Evolutionary conservation across 2,113 vertebrate species (phyloP).

Genomic region (Triplophysa siluroides): DNA sequence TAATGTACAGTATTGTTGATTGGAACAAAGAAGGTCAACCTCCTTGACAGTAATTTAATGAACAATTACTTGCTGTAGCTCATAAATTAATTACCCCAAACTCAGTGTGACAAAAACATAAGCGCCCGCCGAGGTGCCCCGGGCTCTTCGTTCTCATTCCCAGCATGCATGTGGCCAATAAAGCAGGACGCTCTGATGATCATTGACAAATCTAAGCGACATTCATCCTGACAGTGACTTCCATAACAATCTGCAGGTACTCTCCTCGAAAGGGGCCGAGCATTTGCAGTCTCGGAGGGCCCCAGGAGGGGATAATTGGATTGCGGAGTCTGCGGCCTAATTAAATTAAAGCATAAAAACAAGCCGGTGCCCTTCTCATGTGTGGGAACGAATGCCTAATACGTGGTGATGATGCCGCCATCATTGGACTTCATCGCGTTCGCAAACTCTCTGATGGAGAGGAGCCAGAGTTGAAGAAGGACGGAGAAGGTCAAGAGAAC

Average conservation of each 20-base stretch:
- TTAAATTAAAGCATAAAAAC: slow-evolving; percentile 50
- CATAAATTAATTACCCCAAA: slow-evolving; percentile 59
- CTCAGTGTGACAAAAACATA: slow-evolving; percentile 62
- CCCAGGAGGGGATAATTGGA: slow-evolving; percentile 44
- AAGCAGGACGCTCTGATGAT: slow-evolving; percentile 58
- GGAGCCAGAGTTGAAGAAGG: slow-evolving; percentile 25
- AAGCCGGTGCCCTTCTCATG: slow-evolving; percentile 25
- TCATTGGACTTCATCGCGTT: not conserved
- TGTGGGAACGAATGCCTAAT: slow-evolving; percentile 36
- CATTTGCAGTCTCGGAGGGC: slow-evolving; percentile 1
- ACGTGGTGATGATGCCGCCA: slow-evolving; percentile 27
- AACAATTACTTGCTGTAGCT: slow-evolving; percentile 52
- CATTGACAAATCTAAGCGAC: slow-evolving; percentile 40
- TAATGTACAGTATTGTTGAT: slow-evolving; percentile 10
- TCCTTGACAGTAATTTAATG: slow-evolving; percentile 45
- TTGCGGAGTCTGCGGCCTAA: slow-evolving; percentile 47
- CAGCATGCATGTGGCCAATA: slow-evolving; percentile 53
- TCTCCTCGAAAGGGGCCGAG: slow-evolving; percentile 18
- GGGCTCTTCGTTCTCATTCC: slow-evolving; percentile 54
- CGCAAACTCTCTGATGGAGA: slow-evolving; percentile 11
- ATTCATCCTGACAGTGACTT: slow-evolving; percentile 39
- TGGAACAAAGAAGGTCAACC: slow-evolving; percentile 45
- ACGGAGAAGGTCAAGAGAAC: slow-evolving; percentile 27
- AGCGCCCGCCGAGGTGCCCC: slow-evolving; percentile 55
- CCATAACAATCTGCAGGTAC: slow-evolving; percentile 33